A percentile compares a stretch with the other conserved stretches of the same genome.
phyloP scores from a whole-genome alignment of 2,888 invertebrate genomes.

The Limnephilus rhombicus region DNA sequence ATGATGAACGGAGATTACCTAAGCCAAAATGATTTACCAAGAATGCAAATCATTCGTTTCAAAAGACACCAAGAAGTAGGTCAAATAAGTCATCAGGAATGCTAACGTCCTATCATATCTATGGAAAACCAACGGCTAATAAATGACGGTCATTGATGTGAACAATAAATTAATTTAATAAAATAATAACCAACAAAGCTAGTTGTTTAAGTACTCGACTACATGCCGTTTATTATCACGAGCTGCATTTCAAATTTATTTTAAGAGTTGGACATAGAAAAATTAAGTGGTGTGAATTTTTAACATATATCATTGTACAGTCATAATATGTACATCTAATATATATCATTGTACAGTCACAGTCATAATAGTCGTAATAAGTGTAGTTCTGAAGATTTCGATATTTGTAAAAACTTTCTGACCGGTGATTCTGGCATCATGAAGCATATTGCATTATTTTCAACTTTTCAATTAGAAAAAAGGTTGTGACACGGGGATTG shows the following conservation, averaged over 20 bases:
- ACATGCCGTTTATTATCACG: background rate
- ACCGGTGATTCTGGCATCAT: background rate
- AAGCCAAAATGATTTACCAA: background rate
- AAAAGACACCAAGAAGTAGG: background rate
- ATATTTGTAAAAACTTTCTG: background rate
- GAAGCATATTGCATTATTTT: background rate
- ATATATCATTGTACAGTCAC: background rate
- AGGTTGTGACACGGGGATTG: background rate
- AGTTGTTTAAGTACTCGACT: background rate
- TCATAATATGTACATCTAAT: background rate
- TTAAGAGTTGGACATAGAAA: no score
- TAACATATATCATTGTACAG: background rate
- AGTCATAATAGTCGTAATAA: no score
- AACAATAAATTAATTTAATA: background rate
- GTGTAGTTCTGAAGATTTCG: no score
- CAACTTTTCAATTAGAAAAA: background rate
- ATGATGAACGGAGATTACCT: background rate
- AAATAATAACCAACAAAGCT: background rate
- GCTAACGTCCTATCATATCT: background rate
- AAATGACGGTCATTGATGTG: slow-evolving; percentile 1
- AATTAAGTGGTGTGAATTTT: background rate
- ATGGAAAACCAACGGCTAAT: background rate
- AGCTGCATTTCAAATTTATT: background rate
- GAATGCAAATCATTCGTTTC: background rate
- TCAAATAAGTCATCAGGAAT: background rate